Evolutionary conservation across 2,888 invertebrate genomes (phyloP), one percentile per base, ranked within the genome.

Genomic region (Ashinkailepas kermadecensis): DNA sequence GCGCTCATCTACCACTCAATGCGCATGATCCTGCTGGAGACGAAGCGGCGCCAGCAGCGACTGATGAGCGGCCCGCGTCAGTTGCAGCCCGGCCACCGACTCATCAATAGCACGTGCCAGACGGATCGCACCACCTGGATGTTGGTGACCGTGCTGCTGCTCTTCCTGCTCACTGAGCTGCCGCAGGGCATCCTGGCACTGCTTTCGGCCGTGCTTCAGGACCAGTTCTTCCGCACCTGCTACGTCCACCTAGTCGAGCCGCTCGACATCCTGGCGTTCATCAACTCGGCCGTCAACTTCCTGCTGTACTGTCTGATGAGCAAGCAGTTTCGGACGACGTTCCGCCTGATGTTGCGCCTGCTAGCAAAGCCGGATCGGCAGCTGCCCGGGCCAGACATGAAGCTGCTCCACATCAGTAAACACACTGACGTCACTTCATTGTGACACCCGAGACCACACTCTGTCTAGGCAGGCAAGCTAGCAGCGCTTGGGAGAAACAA

Each of bases 301-400:
- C 93, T 97, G 81, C 90, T 97, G 78, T 97, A 97, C 87, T 97
- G 96, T 86, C 91, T 94, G 81, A 97, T 97, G 97, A 96, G 95
- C 83, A 91, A 94, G 84, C 96, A 96, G 90, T 97, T 97, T 87
- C 90, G 97, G 25, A 86, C 87, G 81, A 89, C 89, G 0, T 89
- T 89, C 79, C 81, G 82, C 57, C 81, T 39, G 25, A 78, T 83
- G 70, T 67, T 83, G 65, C 78, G 67, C 58, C 15, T 59, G 59
- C 11, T 7, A 7, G 12, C 59, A 2, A 11, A 59, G 15, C 59
- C 59, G 15, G 11, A 15, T 59, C 59, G 15, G 59, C 12, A 59
- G 39, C 39, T 39, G 39, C 39, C 39, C 39, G 39, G 39, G 1
- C 39, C 39, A 4, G 39, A 39, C 39, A 39, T 39, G 39, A 39